Evolutionary conservation across 1,140 invertebrate species (phyloP), one percentile per base, ranked within the genome.

Genomic region (Brachionus paranguensis): DNA sequence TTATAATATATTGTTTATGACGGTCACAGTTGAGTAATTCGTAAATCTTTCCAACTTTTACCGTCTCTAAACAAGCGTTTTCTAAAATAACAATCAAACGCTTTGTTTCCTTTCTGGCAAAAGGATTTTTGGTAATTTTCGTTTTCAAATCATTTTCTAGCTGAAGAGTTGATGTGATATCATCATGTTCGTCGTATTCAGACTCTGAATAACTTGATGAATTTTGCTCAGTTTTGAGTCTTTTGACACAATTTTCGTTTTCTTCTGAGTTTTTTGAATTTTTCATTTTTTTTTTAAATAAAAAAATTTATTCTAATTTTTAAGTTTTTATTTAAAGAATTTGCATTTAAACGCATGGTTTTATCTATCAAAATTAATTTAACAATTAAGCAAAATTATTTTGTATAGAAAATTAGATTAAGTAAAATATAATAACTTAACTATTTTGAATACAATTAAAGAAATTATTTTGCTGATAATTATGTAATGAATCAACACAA

Each of bases 21-120:
- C 97, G 95, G 90, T 99, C 96, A 89, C 94, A 95, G 86, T 97
- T 98, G 14, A 98, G 89, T 14, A 98, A 90, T 88, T 97, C 94
- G 91, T 96, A 97, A 85, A 91, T 92, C 87, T 93, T 85, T 93
- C 92, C 95, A 90, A 97, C 95, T 91, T 98, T 98, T 0, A 97
- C 95, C 79, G 94, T 95, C 91, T 99, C 97, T 50, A 99, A 89
- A 87, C 97, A 95, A 6, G 96, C 95, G 76, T 93, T 93, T 91
- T 99, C 96, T 68, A 99, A 89, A 84, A 99, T 93, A 78, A 99
- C 92, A 86, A 99, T 96, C 20, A 99, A 90, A 70, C 96, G 92
- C 90, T 96, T 96, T n/a, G 53, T 47, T 41, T 81, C 78, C 33
- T 68, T 60, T 68, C 55, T 81, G 3, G 43, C 17, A 47, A 81